A percentile compares a stretch with the other conserved stretches of the same genome.
Evolutionary conservation across 2,113 vertebrate genomes (phyloP).

Genomic region (Phalacrocorax aristotelis): DNA sequence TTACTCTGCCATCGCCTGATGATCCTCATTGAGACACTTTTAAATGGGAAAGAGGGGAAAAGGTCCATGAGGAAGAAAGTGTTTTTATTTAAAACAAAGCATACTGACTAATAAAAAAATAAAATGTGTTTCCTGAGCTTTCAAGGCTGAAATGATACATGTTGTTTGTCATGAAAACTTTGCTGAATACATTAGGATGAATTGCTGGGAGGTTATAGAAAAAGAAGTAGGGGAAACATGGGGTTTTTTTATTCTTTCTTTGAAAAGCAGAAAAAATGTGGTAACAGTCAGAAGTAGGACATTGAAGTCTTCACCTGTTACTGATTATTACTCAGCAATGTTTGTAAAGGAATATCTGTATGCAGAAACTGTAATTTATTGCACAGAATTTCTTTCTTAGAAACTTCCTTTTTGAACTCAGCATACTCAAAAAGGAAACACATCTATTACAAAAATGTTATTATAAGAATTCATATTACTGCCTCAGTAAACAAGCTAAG

Average conservation of each 20-base stretch:
- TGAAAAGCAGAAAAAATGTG: neutral
- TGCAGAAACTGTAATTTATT: neutral
- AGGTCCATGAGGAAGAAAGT: neutral
- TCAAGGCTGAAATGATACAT: neutral
- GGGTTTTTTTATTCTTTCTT: neutral
- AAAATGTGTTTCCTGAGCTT: neutral
- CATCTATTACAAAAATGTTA: neutral
- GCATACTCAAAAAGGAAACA: neutral
- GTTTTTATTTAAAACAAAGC: neutral
- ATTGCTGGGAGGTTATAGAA: neutral
- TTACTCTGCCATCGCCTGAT: neutral
- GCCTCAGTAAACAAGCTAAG: neutral
- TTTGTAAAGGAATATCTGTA: neutral
- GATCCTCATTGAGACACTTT: neutral
- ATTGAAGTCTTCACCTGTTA: neutral
- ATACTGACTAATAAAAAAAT: neutral
- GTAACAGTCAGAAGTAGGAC: neutral
- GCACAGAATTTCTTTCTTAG: neutral
- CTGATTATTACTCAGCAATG: neutral
- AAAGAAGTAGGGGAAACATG: neutral
- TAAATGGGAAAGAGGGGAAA: neutral
- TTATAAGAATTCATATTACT: neutral
- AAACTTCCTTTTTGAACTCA: neutral
- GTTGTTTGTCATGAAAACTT: neutral
- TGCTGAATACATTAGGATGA: neutral